Percentiles rank a stretch among this genome's conserved stretches.
Evolutionary conservation across 2,888 invertebrate species (phyloP).

Genomic region (Lasioglossum leucozonium): DNA sequence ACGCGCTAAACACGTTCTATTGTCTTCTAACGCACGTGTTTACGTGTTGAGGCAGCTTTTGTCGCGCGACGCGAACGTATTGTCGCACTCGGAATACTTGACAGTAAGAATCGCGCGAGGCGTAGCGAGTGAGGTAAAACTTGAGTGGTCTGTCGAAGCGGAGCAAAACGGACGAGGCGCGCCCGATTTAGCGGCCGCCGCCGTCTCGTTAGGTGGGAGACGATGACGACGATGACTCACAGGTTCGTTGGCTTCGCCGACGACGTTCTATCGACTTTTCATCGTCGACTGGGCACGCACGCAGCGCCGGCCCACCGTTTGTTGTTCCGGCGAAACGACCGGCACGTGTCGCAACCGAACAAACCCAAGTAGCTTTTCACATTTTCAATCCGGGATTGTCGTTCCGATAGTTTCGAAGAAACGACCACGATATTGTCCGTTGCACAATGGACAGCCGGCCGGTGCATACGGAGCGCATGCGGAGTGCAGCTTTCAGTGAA

Average conservation of each 20-base stretch:
- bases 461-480: neutral
- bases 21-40: neutral
- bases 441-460: neutral
- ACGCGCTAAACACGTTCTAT: neutral
- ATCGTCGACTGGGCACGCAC: constrained; percentile 61
- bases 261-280: constrained; percentile 74
- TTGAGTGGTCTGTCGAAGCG: constrained; percentile 3
- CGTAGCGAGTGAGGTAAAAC: neutral
- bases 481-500: neutral
- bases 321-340: constrained; percentile 51
- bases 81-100: neutral
- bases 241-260: constrained; percentile 65
- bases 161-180: constrained; percentile 4
- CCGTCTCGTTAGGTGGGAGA: constrained; percentile 27
- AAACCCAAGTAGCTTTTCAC: neutral
- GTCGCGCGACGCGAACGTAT: neutral
- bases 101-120: neutral
- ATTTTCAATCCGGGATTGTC: neutral
- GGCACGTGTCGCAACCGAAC: neutral
- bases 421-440: neutral
- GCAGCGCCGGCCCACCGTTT: constrained; percentile 50
- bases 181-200: constrained; percentile 45
- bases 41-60: neutral
- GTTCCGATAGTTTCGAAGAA: neutral
- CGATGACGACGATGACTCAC: constrained; percentile 61